These are phyloP conservation scores for Megaceryle maxima DNA, from an alignment of 2,113 vertebrate species.

Conservation along the genomic window DNA sequence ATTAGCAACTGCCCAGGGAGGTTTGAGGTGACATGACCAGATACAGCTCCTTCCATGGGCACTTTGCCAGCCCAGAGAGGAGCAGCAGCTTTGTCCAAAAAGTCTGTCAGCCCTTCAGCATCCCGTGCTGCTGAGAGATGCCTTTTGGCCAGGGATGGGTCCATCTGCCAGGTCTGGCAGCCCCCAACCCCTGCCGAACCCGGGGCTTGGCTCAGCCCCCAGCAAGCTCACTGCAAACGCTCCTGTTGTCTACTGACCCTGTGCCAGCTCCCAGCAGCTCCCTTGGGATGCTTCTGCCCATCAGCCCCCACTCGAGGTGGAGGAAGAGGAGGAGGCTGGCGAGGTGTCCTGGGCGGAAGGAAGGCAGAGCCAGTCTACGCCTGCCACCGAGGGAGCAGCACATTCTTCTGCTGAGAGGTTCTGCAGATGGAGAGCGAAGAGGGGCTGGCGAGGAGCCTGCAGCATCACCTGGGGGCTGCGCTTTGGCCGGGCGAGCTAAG, in stretches of 20 bases:
- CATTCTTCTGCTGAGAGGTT: background rate
- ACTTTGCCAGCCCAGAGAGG: background rate
- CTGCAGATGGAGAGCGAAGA: background rate
- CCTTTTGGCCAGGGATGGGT: background rate
- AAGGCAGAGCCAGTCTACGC: background rate
- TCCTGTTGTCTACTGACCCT: background rate
- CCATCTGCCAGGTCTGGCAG: rapidly evolving
- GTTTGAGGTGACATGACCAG: background rate
- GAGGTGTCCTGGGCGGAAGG: background rate
- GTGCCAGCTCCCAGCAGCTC: rapidly evolving
- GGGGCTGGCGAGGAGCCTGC: background rate
- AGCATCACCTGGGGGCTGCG: background rate
- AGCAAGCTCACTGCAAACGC: background rate
- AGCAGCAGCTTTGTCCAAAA: background rate
- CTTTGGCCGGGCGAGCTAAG: background rate
- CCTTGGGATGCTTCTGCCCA: background rate
- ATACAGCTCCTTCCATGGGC: rapidly evolving
- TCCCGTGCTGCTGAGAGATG: rapidly evolving
- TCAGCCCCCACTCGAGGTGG: background rate
- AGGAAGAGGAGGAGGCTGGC: background rate
- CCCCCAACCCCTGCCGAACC: background rate
- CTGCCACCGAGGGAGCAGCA: background rate
- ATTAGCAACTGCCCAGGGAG: rapidly evolving
- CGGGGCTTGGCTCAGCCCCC: background rate
- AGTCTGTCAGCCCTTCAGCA: background rate